phyloP scores from a whole-genome alignment of 1,140 invertebrate genomes.

The Asobara japonica region DNA sequence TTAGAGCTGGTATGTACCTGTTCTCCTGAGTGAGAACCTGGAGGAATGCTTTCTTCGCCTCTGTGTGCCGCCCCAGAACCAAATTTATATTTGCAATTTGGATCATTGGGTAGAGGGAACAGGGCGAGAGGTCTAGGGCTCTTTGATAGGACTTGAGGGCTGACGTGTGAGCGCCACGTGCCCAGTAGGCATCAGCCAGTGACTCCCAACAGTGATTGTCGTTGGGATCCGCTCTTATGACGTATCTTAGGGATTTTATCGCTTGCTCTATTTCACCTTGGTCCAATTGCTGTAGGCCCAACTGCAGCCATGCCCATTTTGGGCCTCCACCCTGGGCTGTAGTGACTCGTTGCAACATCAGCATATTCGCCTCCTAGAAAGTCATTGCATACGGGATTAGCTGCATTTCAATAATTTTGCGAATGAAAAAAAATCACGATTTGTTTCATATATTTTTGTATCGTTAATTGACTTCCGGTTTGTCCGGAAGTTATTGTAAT shows the following conservation, averaged over 20 bases:
- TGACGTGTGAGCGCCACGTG: slow-evolving; percentile 83
- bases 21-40: slow-evolving; percentile 72
- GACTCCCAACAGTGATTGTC: slow-evolving; percentile 84
- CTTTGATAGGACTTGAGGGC: slow-evolving; percentile 87
- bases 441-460: no score
- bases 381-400: slow-evolving; percentile 25
- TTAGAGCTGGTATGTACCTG: slow-evolving; percentile 79
- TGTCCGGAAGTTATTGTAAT: no score
- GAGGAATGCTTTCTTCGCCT: slow-evolving; percentile 78
- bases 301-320: slow-evolving; percentile 83
- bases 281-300: slow-evolving; percentile 81
- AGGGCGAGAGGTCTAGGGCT: slow-evolving; percentile 75
- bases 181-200: slow-evolving; percentile 87
- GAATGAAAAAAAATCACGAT: no score
- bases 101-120: slow-evolving; percentile 78
- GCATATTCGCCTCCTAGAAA: slow-evolving; percentile 73
- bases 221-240: slow-evolving; percentile 76
- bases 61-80: slow-evolving; percentile 74
- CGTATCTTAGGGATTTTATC: slow-evolving; percentile 79
- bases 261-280: slow-evolving; percentile 76
- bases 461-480: no score
- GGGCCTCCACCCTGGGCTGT: slow-evolving; percentile 66
- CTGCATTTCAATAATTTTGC: slow-evolving; percentile 5
- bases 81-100: slow-evolving; percentile 85
- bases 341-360: slow-evolving; percentile 72